Evolutionary conservation across 2,888 invertebrate species (phyloP), one percentile per base, ranked within the genome.

Genomic region (Eupeodes latifasciatus): DNA sequence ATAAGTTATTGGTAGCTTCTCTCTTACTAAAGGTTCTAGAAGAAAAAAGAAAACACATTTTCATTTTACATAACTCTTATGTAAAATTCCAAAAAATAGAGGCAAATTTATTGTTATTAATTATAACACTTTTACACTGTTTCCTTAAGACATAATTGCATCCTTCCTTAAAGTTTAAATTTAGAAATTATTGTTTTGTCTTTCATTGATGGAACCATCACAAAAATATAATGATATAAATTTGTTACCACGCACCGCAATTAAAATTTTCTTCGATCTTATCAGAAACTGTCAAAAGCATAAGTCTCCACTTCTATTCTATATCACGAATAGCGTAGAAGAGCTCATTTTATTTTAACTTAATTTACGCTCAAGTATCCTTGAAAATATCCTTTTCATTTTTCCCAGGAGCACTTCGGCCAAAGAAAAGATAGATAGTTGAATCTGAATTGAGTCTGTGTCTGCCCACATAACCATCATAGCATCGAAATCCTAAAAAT

Each of bases 351-450:
- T 81, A 55, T 77, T 81, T 81, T 78, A 88, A 88, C 71, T 88
- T 85, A 88, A 88, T 88, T 88, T 88, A 85, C 85, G 85, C 71
- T 59, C 4, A 77, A 88, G 88, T 53, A 85, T 85, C 81, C 88
- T 88, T 78, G 81, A 88, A 81, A 85, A 88, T 88, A 88, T 81
- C 88, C 81, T 85, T 85, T 88, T 66, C 81, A 85, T 88, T 88
- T 40, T 85, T 84, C 69, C 83, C 72, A 83, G 69, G 14, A 72
- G 55, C 57, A 67, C 77, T 77, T 64, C 19, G 40, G 19, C 78
- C 61, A 79, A 44, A 61, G 69, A 75, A 59, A 34, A 59, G 27
- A 40, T 40, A 9, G 40, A 40, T 40, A 40, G 40, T 19, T 19
- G 36, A 34, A 49, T 19, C n/a, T 7, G 11, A 12, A 67, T 19